Evolutionary conservation across 2,797 vertebrate genomes (phyloP).

Genomic region (Moxostoma hubbsi): DNA sequence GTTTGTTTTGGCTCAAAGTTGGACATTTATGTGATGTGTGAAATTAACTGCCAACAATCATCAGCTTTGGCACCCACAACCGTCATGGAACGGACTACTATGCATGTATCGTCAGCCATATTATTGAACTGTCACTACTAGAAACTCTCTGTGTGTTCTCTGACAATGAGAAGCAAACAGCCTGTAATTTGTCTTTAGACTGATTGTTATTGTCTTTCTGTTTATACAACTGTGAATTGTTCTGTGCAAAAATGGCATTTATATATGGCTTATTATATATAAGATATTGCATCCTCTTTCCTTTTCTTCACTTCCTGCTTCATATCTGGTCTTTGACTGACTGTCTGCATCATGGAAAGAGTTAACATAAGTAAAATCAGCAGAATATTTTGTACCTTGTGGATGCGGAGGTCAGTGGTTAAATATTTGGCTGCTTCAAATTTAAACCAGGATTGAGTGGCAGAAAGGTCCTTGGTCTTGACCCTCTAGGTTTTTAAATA

Average conservation of each 20-base stretch:
- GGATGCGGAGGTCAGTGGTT: not conserved
- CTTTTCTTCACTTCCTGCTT: constrained; percentile 1
- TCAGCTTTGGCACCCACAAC: constrained; percentile 55
- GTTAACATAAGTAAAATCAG: not conserved
- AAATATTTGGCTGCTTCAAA: too few species aligned
- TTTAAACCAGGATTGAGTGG: constrained; percentile 10
- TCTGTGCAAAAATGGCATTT: constrained; percentile 49
- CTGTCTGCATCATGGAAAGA: not conserved
- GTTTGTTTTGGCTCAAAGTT: constrained; percentile 33
- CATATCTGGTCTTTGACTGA: constrained; percentile 8
- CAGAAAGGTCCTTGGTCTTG: not conserved
- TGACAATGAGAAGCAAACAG: constrained; percentile 63
- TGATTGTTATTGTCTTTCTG: constrained; percentile 43
- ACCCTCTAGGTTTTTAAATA: not conserved
- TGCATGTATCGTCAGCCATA: constrained; percentile 57
- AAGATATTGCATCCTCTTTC: constrained; percentile 12
- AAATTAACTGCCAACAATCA: constrained; percentile 55
- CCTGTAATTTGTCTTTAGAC: constrained; percentile 61
- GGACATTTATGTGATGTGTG: constrained; percentile 42
- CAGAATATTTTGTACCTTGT: not conserved
- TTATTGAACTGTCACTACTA: constrained; percentile 61
- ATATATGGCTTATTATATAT: constrained; percentile 33
- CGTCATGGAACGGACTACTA: constrained; percentile 47
- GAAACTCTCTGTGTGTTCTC: constrained; percentile 51
- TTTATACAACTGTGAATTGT: constrained; percentile 43